Conservation (phyloP, 2,888 invertebrate species). For the Eurytoma californica region DNA sequence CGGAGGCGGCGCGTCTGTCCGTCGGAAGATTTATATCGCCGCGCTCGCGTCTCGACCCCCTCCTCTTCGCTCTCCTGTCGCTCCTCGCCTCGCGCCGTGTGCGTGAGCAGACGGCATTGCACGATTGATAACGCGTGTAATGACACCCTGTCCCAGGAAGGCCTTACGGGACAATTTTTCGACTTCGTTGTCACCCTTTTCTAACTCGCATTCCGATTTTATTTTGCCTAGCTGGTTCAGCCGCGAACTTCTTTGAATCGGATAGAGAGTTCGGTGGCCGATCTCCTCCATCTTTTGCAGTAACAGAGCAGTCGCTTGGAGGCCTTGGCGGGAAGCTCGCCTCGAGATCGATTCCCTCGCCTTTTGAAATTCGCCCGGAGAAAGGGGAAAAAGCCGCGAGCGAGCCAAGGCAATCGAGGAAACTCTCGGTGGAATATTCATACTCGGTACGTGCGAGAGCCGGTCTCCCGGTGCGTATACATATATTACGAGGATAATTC, state of each 20-base stretch:
- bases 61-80: background rate
- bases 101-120: constrained; percentile 6
- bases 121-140: constrained; percentile 49
- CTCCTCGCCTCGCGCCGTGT: background rate
- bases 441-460: background rate
- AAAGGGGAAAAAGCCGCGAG: too few species aligned
- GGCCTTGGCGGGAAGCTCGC: background rate
- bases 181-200: too few species aligned
- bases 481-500: constrained; percentile 34
- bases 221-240: too few species aligned
- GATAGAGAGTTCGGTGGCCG: background rate
- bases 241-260: too few species aligned
- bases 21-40: constrained; percentile 71
- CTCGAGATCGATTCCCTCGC: background rate
- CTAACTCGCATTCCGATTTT: too few species aligned
- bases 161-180: constrained; percentile 21
- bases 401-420: too few species aligned
- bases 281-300: background rate
- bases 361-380: too few species aligned
- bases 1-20: constrained; percentile 73
- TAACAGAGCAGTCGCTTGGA: constrained; percentile 3
- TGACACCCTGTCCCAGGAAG: background rate
- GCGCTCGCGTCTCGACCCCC: constrained; percentile 28
- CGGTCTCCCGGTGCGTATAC: constrained; percentile 15
- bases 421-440: constrained; percentile 11